phyloP scores from a whole-genome alignment of 2,113 vertebrate species.

The Lota lota region DNA sequence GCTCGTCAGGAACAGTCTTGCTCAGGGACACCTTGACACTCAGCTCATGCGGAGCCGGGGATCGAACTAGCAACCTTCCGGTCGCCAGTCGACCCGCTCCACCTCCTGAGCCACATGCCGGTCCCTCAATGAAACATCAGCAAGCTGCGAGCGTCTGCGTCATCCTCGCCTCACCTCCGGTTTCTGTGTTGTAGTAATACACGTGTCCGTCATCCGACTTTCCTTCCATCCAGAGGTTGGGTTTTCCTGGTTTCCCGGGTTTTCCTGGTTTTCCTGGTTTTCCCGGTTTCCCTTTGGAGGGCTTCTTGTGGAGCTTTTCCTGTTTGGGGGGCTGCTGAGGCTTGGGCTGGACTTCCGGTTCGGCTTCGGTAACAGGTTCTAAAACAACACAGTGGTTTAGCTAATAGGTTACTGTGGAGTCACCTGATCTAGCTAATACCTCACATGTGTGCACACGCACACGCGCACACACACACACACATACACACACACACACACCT shows the following conservation, averaged over 20 bases:
- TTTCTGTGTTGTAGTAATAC: conserved; percentile 89
- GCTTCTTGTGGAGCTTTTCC: background rate
- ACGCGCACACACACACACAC: no score
- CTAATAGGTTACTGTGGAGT: no score
- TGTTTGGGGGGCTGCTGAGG: background rate
- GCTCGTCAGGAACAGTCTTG: no score
- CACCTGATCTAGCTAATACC: no score
- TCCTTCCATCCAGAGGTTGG: conserved; percentile 79
- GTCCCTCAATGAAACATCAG: no score
- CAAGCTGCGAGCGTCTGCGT: background rate
- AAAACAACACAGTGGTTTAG: background rate
- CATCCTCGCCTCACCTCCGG: conserved; percentile 76
- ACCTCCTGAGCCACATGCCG: no score
- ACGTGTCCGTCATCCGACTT: conserved; percentile 77
- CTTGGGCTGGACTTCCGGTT: background rate
- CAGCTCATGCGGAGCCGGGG: no score
- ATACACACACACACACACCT: no score
- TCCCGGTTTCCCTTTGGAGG: conserved; percentile 6
- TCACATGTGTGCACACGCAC: no score
- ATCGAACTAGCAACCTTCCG: no score
- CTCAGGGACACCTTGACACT: no score
- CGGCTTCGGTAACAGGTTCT: conserved; percentile 25
- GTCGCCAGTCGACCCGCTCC: no score
- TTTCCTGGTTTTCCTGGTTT: conserved; percentile 1
- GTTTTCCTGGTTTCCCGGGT: background rate